A percentile compares a stretch with the other conserved stretches of the same genome.
phyloP scores from a whole-genome alignment of 2,888 invertebrate species.

The Rotaria macrura region DNA sequence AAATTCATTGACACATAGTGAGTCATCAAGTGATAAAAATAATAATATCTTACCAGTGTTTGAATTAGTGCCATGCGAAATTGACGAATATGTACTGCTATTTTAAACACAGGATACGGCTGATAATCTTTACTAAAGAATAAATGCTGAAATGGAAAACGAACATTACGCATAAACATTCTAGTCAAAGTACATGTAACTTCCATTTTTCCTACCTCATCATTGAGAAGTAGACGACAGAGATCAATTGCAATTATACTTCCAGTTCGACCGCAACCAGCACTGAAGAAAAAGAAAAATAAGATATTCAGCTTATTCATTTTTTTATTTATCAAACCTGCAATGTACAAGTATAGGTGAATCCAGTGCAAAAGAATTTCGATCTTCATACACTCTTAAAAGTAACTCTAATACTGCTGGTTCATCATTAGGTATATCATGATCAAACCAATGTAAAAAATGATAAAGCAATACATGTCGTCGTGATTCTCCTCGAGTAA shows the following conservation, averaged over 20 bases:
- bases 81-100: neutral
- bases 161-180: neutral
- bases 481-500: neutral
- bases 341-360: constrained; percentile 18
- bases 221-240: constrained; percentile 55
- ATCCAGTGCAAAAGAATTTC: neutral
- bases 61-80: constrained; percentile 9
- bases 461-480: constrained; percentile 26
- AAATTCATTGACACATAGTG: too few relatives aligned
- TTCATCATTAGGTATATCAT: constrained; percentile 31
- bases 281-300: too few relatives aligned
- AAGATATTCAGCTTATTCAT: neutral
- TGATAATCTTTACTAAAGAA: neutral
- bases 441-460: constrained; percentile 33
- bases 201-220: too few relatives aligned
- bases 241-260: constrained; percentile 58
- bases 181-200: too few relatives aligned
- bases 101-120: neutral
- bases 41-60: neutral
- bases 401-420: constrained; percentile 16
- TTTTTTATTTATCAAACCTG: neutral
- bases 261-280: constrained; percentile 58
- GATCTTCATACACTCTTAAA: neutral
- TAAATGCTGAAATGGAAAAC: neutral
- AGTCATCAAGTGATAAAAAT: too few relatives aligned